phyloP scores from a whole-genome alignment of 2,888 invertebrate genomes.

The Nephrotoma appendiculata region DNA sequence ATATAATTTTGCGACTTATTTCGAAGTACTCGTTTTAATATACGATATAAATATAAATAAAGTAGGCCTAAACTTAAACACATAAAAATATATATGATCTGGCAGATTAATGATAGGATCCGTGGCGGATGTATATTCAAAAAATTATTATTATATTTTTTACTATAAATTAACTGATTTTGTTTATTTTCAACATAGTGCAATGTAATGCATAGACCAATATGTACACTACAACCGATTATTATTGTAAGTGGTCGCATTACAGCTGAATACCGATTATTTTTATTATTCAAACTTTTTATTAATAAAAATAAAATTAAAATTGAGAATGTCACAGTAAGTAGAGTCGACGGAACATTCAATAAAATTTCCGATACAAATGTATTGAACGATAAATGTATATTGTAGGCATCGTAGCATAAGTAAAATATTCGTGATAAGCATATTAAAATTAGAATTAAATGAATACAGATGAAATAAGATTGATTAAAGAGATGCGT shows the following conservation, averaged over 20 bases:
- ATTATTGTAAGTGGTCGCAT: conserved; percentile 68
- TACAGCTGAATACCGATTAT: conserved; percentile 49
- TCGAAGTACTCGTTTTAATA: conserved; percentile 55
- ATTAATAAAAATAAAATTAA: conserved; percentile 72
- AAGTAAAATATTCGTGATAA: conserved; percentile 71
- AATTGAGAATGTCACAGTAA: conserved; percentile 80
- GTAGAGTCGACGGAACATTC: conserved; percentile 71
- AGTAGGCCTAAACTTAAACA: conserved; percentile 70
- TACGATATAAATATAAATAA: conserved; percentile 72
- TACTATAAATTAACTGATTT: conserved; percentile 22
- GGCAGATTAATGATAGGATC: conserved; percentile 61
- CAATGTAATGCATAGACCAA: conserved; percentile 64
- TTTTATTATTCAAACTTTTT: conserved; percentile 62
- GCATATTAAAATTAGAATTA: conserved; percentile 69
- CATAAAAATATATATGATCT: conserved; percentile 73
- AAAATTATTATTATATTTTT: conserved; percentile 22
- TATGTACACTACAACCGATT: conserved; percentile 62
- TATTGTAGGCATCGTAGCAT: conserved; percentile 84
- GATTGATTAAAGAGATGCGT: conserved; percentile 76
- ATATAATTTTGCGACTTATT: conserved; percentile 67
- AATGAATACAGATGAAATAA: conserved; percentile 74
- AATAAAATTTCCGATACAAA: conserved; percentile 69
- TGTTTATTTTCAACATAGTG: conserved; percentile 55
- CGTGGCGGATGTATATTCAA: conserved; percentile 27
- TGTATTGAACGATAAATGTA: conserved; percentile 61